A percentile compares a stretch with the other conserved stretches of the same genome.
Evolutionary conservation across 64 coral and sea anemone species (phyloP).

Genomic region (Cladopsammia gracilis): DNA sequence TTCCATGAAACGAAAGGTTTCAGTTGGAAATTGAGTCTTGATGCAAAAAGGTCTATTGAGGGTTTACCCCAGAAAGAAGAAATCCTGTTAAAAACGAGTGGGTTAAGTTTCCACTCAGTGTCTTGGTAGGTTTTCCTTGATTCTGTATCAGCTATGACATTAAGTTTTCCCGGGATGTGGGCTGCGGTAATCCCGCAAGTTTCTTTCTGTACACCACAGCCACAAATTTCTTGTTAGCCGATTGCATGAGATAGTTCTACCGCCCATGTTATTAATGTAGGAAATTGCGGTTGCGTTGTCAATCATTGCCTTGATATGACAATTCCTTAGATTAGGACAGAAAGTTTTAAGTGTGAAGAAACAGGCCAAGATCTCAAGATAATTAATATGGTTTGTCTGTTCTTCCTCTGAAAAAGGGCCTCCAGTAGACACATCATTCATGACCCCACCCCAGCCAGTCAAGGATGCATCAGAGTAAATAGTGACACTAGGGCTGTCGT

Average conservation of each 20-base stretch:
- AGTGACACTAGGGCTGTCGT: background rate
- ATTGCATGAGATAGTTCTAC: conserved; percentile 12
- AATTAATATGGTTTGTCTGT: conserved; percentile 18
- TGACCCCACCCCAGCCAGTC: background rate
- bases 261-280: conserved; percentile 41
- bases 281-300: conserved; percentile 49
- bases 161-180: conserved; percentile 45
- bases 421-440: background rate
- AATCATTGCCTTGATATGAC: conserved; percentile 20
- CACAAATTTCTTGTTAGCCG: background rate
- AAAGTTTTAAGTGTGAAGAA: background rate
- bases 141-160: conserved; percentile 20
- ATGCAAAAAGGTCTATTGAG: conserved; percentile 48
- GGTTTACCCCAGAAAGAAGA: background rate
- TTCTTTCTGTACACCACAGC: conserved; percentile 23
- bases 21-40: background rate
- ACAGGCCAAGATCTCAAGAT: background rate
- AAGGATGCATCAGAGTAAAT: background rate
- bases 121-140: background rate
- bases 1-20: conserved; percentile 11
- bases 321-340: background rate
- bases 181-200: background rate
- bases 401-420: conserved; percentile 26
- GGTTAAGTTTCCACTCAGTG: conserved; percentile 34
- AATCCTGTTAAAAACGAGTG: background rate